These are phyloP conservation scores for Cremastinae sp. DNA, from an alignment of 2,888 invertebrate species.

Conservation along the genomic window DNA sequence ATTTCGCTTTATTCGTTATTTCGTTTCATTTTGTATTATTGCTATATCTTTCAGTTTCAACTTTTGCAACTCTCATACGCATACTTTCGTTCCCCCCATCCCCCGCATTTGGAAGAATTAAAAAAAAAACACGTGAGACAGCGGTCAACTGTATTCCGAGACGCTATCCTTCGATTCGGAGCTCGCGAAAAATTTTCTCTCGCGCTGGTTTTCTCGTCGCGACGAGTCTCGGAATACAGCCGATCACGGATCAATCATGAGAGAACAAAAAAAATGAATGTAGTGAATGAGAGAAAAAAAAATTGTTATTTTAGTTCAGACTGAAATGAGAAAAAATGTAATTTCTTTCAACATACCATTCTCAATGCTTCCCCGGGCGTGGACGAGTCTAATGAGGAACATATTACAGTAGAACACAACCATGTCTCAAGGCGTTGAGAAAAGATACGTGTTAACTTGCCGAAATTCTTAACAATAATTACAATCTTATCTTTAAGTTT, in stretches of 20 bases:
- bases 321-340: slow-evolving; percentile 62
- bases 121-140: slow-evolving; percentile 25
- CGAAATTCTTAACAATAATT: slow-evolving; percentile 22
- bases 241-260: slow-evolving; percentile 35
- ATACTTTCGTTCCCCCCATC: slow-evolving; percentile 47
- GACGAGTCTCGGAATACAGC: slow-evolving; percentile 44
- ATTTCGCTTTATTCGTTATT: slow-evolving; percentile 47
- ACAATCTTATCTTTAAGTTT: too few species aligned
- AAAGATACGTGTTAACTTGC: slow-evolving; percentile 39
- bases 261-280: slow-evolving; percentile 46
- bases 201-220: background rate
- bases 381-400: slow-evolving; percentile 73
- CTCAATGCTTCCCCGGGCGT: slow-evolving; percentile 76
- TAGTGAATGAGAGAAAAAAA: slow-evolving; percentile 48
- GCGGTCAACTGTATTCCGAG: slow-evolving; percentile 49
- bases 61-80: slow-evolving; percentile 37
- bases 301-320: slow-evolving; percentile 35
- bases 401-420: slow-evolving; percentile 51
- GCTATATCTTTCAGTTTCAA: slow-evolving; percentile 32
- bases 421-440: slow-evolving; percentile 46
- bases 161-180: background rate
- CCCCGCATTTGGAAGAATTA: slow-evolving; percentile 52
- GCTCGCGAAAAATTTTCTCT: slow-evolving; percentile 47
- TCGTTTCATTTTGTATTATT: slow-evolving; percentile 38
- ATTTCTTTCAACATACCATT: slow-evolving; percentile 75